phyloP scores from a whole-genome alignment of 1,140 invertebrate genomes.

The Idris sp. region DNA sequence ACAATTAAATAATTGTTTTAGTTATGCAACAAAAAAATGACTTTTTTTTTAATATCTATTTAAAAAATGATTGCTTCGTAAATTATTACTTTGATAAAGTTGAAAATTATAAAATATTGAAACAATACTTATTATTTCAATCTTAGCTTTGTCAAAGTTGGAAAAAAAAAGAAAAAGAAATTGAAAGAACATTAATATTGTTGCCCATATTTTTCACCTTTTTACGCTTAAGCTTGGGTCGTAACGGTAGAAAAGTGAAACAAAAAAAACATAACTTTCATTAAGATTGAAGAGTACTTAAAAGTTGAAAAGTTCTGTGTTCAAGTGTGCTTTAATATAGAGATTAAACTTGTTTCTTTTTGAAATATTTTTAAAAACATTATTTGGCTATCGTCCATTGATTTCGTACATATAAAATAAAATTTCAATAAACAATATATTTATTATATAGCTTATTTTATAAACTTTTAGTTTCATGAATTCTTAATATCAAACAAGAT shows the following conservation, averaged over 20 bases:
- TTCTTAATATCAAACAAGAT: too few relatives aligned
- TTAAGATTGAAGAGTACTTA: constrained; percentile 59
- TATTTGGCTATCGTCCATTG: too few relatives aligned
- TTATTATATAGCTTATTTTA: too few relatives aligned
- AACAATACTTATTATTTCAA: constrained; percentile 8
- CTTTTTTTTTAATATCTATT: too few relatives aligned
- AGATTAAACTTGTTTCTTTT: constrained; percentile 56
- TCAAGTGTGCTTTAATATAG: constrained; percentile 48
- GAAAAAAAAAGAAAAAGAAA: too few relatives aligned
- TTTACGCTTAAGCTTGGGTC: constrained; percentile 15
- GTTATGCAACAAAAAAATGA: too few relatives aligned
- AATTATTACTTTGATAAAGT: too few relatives aligned
- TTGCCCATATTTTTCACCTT: constrained; percentile 12
- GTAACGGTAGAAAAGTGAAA: constrained; percentile 44
- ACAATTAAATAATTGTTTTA: too few relatives aligned
- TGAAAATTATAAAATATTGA: constrained; percentile 1
- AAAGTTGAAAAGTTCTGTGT: constrained; percentile 48
- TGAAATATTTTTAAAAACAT: constrained; percentile 16
- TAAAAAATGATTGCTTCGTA: too few relatives aligned
- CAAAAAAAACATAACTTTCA: constrained; percentile 53
- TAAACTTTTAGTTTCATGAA: too few relatives aligned
- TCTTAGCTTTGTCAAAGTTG: not conserved
- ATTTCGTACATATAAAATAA: too few relatives aligned
- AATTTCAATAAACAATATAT: too few relatives aligned
- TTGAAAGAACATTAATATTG: not conserved